Percentiles rank a stretch among this genome's conserved stretches.
Conservation (phyloP, 2,888 invertebrate genomes). For the Halictus ligatus region DNA sequence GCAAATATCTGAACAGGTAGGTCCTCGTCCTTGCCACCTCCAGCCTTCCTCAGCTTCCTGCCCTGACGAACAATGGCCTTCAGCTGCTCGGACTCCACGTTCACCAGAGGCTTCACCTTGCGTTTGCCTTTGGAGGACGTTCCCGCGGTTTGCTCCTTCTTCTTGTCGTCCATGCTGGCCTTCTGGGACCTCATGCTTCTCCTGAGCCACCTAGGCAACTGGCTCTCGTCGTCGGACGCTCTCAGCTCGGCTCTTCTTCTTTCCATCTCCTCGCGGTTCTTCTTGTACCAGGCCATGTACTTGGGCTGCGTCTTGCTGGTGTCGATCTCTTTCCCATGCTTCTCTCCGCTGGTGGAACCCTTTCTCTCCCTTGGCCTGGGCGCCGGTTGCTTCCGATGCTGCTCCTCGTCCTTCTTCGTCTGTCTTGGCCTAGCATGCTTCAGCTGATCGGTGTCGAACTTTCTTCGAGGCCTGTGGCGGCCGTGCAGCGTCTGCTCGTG, state of each 20-base stretch:
- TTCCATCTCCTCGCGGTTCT: slow-evolving; percentile 80
- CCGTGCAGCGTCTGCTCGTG: slow-evolving; percentile 12
- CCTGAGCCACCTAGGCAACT: slow-evolving; percentile 73
- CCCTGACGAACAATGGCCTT: slow-evolving; percentile 83
- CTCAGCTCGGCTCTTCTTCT: slow-evolving; percentile 70
- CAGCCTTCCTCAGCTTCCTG: slow-evolving; percentile 82
- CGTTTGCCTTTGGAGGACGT: slow-evolving; percentile 72
- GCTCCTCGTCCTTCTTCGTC: slow-evolving; percentile 27
- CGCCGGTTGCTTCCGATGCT: slow-evolving; percentile 24
- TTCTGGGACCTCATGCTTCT: slow-evolving; percentile 66
- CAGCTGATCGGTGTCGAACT: background rate
- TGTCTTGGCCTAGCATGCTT: slow-evolving; percentile 18
- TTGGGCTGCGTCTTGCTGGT: slow-evolving; percentile 76
- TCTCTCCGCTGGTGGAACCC: slow-evolving; percentile 15
- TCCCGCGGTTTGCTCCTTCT: slow-evolving; percentile 61
- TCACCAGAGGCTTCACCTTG: slow-evolving; percentile 80
- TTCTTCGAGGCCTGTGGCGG: slow-evolving; percentile 38
- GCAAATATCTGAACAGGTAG: slow-evolving; percentile 81
- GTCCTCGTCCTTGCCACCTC: slow-evolving; percentile 82
- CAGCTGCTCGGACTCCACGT: slow-evolving; percentile 82
- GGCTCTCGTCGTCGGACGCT: slow-evolving; percentile 73
- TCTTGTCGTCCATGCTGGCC: slow-evolving; percentile 56
- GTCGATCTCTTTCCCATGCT: slow-evolving; percentile 60
- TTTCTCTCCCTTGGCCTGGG: slow-evolving; percentile 40
- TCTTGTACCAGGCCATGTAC: slow-evolving; percentile 83